phyloP scores from a whole-genome alignment of 2,113 vertebrate species.

The Scomber colias region DNA sequence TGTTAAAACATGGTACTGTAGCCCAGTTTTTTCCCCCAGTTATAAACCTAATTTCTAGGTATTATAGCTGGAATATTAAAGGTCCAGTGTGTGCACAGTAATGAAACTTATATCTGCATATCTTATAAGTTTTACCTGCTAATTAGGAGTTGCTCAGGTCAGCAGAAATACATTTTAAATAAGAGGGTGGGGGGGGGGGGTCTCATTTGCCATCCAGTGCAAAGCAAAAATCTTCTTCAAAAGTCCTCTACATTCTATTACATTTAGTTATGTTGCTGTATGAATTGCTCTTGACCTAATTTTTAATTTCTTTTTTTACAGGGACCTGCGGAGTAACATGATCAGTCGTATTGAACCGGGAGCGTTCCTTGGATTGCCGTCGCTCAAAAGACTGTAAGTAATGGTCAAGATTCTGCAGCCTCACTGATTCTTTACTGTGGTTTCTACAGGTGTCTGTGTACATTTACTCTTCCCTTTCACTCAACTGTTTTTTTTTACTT shows the following conservation, averaged over 20 bases:
- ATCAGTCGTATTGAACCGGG: constrained; percentile 94
- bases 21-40: too few species aligned
- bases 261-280: not conserved
- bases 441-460: not conserved
- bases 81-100: not conserved
- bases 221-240: too few species aligned
- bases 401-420: constrained; percentile 7
- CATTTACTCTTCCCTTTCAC: constrained; percentile 3
- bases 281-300: constrained; percentile 4
- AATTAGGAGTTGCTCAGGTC: fast-evolving
- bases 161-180: not conserved
- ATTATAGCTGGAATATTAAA: not conserved
- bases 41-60: too few species aligned
- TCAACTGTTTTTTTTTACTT: not conserved
- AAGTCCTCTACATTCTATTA: too few species aligned
- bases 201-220: too few species aligned
- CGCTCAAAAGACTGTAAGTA: constrained; percentile 97
- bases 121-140: not conserved
- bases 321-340: constrained; percentile 95
- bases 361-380: constrained; percentile 92
- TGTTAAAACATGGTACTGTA: not conserved
- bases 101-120: not conserved
- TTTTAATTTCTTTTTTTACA: constrained; percentile 64
- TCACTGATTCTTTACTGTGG: constrained; percentile 29
- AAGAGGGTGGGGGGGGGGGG: too few species aligned